These are phyloP conservation scores for Monodelphis domestica DNA, from an alignment of 2,797 vertebrate genomes.

Conservation along the genomic window DNA sequence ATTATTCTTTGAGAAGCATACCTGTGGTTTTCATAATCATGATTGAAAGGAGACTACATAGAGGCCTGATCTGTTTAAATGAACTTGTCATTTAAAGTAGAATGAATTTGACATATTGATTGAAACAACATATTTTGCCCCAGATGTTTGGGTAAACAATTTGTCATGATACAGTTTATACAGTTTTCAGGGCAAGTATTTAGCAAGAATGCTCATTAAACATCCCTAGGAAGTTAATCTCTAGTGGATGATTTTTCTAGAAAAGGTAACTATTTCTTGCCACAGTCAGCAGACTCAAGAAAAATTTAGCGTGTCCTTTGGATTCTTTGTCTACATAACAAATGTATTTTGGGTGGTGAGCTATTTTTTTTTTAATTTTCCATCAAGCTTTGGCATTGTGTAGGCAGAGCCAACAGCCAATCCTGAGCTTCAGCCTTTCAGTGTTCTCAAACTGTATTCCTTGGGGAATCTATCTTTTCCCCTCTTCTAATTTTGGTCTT, in stretches of 20 bases:
- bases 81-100: conserved; percentile 39
- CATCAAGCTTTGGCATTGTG: neutral
- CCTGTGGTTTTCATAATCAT: conserved; percentile 30
- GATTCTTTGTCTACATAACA: neutral
- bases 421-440: neutral
- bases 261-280: neutral
- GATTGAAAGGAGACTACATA: conserved; percentile 25
- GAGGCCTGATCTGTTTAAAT: conserved; percentile 23
- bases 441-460: neutral
- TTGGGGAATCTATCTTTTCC: neutral
- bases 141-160: conserved; percentile 25
- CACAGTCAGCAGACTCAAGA: neutral
- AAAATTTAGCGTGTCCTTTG: neutral
- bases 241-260: neutral
- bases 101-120: conserved; percentile 48
- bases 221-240: neutral
- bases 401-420: neutral
- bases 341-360: neutral
- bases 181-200: conserved; percentile 8
- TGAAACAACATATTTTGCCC: conserved; percentile 28
- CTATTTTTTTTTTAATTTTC: neutral
- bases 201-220: conserved; percentile 37
- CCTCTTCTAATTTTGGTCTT: conserved; percentile 17
- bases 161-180: conserved; percentile 27
- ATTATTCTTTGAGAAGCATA: neutral